Evolutionary conservation across 1,140 invertebrate species (phyloP).

Genomic region (Calosoma granatense): DNA sequence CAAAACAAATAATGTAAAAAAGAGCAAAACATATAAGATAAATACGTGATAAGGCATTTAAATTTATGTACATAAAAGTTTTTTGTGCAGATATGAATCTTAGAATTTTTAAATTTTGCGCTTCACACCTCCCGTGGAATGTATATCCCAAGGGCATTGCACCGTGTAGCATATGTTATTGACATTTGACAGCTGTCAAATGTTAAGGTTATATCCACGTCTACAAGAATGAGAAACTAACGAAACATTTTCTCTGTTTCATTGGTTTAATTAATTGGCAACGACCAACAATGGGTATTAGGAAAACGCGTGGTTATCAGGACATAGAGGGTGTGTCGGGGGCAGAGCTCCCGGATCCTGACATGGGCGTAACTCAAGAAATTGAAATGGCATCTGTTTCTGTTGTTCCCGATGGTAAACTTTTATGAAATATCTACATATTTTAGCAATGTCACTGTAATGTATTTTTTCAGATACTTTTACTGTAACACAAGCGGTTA

Average conservation of each 20-base stretch:
- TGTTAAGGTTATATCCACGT: constrained; percentile 1
- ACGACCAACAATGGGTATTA: constrained; percentile 27
- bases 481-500: constrained; percentile 91
- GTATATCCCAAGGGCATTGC: not conserved
- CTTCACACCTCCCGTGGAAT: not conserved
- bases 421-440: constrained; percentile 10
- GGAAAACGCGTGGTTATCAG: constrained; percentile 30
- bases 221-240: not conserved
- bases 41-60: too few relatives aligned
- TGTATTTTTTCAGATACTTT: constrained; percentile 66
- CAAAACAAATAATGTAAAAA: too few relatives aligned
- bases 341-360: constrained; percentile 20
- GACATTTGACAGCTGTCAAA: constrained; percentile 2
- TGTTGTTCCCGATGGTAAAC: constrained; percentile 69
- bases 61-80: too few relatives aligned
- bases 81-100: too few relatives aligned
- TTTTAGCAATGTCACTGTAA: constrained; percentile 12
- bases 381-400: constrained; percentile 70
- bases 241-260: not conserved
- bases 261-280: not conserved
- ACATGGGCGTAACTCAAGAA: constrained; percentile 41
- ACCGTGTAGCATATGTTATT: not conserved
- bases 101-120: not conserved
- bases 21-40: too few relatives aligned
- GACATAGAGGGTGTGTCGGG: constrained; percentile 28